A percentile compares a stretch with the other conserved stretches of the same genome.
These are phyloP conservation scores for Cydia amplana DNA, from an alignment of 1,140 invertebrate genomes.

Conservation along the genomic window DNA sequence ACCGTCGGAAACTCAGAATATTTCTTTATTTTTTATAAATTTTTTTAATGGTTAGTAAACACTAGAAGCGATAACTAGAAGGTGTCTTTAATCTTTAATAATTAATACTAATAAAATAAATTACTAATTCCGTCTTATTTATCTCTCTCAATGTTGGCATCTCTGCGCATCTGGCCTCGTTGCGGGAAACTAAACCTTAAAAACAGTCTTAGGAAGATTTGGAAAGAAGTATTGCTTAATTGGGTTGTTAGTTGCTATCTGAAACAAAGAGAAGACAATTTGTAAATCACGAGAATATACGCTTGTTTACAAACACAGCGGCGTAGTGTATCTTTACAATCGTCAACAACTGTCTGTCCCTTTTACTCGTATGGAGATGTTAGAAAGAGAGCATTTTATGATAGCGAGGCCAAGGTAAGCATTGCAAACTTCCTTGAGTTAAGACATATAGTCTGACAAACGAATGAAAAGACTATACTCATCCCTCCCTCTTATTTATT, in stretches of 20 bases:
- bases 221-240: slow-evolving; percentile 70
- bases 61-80: slow-evolving; percentile 32
- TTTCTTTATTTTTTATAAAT: slow-evolving; percentile 20
- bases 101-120: slow-evolving; percentile 66
- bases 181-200: slow-evolving; percentile 52
- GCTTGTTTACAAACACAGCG: slow-evolving; percentile 55
- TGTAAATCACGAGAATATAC: slow-evolving; percentile 28
- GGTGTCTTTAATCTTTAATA: slow-evolving; percentile 4
- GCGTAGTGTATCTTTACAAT: background rate
- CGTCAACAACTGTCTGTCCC: background rate
- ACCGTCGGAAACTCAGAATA: slow-evolving; percentile 12
- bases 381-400: background rate
- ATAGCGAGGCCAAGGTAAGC: too few species aligned
- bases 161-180: slow-evolving; percentile 49
- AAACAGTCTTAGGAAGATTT: slow-evolving; percentile 75
- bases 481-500: too few species aligned
- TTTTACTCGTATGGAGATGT: background rate
- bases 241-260: slow-evolving; percentile 65
- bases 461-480: too few species aligned
- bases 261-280: slow-evolving; percentile 58
- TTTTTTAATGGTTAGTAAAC: slow-evolving; percentile 2
- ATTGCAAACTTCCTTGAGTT: too few species aligned
- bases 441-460: too few species aligned
- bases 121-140: slow-evolving; percentile 75
- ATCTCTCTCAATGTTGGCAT: slow-evolving; percentile 76